Evolutionary conservation across 1,140 invertebrate genomes (phyloP), one percentile per base, ranked within the genome.

Genomic region (Aphelinus certus): DNA sequence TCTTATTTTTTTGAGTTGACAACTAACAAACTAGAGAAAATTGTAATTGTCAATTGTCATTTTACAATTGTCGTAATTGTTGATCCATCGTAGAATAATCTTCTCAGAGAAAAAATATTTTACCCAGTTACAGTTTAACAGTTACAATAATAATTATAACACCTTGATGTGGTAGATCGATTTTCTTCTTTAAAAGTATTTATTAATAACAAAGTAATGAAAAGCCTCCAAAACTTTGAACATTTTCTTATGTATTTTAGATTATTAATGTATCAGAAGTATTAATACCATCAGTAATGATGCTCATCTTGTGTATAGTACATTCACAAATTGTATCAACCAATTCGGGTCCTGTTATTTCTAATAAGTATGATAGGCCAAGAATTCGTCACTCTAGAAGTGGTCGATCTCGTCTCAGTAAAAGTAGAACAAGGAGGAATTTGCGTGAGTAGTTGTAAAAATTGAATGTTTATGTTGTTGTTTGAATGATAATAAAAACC

Each of bases 271-370:
- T 87, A 55, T 90, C 90, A 73, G 93, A 94, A 86, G 88, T 95
- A 81, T 81, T 95, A 48, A 92, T 95, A 73, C 95, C 96, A n/a
- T 83, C 92, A 73, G 89, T 92, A 43, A 91, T 97, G 84, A 95
- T 95, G 91, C 85, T 95, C 76, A 89, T 93, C 49, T 88, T 98
- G 57, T 95, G 94, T 78, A 89, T 95, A 53, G 93, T 98, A 61
- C 96, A 97, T 86, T 96, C 96, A 0, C 96, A 98, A 87, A 97
- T 97, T 73, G 95, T 95, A 2, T 94, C 93, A 49, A 95, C 94
- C 2, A 91, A 92, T 76, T 81, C 86, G 62, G 88, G 83, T 75
- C 85, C 88, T 69, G 79, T 78, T 42, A 64, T 78, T n/a, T 77
- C 69, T 76, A 88, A 78, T 77, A 81, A 62, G 73, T 84, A 79